Conservation (phyloP, 37 sponge, comb jelly and placozoan species). For the Ephydatia muelleri region DNA sequence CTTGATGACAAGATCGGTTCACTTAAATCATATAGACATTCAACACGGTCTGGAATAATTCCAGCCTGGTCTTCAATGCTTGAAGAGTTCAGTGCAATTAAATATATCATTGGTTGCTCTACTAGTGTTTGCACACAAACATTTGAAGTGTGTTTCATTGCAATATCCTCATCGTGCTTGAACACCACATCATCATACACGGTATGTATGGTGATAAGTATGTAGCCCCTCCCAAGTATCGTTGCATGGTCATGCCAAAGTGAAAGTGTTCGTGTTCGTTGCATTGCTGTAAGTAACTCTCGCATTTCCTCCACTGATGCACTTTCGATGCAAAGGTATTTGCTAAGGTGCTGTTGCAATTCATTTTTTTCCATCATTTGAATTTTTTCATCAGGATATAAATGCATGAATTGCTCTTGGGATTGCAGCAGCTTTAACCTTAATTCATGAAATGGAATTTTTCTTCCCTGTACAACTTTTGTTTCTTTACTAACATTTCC, state of each 20-base stretch:
- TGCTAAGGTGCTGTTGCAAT: constrained; percentile 3
- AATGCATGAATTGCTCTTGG: constrained; percentile 26
- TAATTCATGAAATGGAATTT: constrained; percentile 33
- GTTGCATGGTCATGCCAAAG: constrained; percentile 53
- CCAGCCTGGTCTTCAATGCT: constrained; percentile 21
- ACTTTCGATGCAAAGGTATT: neutral
- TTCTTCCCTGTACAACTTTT: constrained; percentile 8
- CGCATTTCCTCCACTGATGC: constrained; percentile 16
- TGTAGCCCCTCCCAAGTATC: constrained; percentile 20
- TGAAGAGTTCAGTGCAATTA: constrained; percentile 30
- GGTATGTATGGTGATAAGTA: constrained; percentile 34
- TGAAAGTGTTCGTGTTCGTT: constrained; percentile 21
- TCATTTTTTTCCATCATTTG: neutral
- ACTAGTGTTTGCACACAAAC: constrained; percentile 17
- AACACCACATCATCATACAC: constrained; percentile 41
- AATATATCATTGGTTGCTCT: constrained; percentile 37
- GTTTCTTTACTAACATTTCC: neutral
- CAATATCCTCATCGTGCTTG: constrained; percentile 16
- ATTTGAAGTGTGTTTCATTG: neutral
- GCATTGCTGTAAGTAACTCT: neutral
- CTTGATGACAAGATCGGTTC: neutral
- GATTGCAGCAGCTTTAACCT: constrained; percentile 19
- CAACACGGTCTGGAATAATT: constrained; percentile 16
- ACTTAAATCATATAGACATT: constrained; percentile 4
- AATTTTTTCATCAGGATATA: constrained; percentile 17